Evolutionary conservation across 2,797 vertebrate genomes (phyloP).

Genomic region (Sphaeramia orbicularis): DNA sequence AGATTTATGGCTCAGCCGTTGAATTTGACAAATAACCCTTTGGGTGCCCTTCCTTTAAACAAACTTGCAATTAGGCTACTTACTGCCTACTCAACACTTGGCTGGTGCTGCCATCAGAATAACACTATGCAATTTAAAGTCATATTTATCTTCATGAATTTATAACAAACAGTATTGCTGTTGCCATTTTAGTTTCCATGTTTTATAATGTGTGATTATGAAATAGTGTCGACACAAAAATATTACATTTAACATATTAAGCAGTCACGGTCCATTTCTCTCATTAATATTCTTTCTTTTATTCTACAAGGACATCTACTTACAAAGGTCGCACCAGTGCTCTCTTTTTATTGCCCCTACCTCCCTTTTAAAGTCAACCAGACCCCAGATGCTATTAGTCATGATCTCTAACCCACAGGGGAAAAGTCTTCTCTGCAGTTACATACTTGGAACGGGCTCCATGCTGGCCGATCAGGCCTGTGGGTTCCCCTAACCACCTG

Average conservation of each 20-base stretch:
- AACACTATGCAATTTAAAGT: constrained; percentile 23
- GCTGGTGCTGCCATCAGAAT: constrained; percentile 38
- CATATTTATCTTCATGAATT: constrained; percentile 18
- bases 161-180: not conserved
- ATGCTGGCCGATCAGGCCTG: constrained; percentile 46
- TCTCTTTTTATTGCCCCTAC: constrained; percentile 11
- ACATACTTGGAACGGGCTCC: constrained; percentile 50
- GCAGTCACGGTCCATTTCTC: constrained; percentile 1
- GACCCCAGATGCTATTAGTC: constrained; percentile 74
- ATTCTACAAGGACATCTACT: constrained; percentile 22
- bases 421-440: constrained; percentile 58
- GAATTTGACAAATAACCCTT: constrained; percentile 75
- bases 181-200: not conserved
- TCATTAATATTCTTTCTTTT: constrained; percentile 1
- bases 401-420: constrained; percentile 72
- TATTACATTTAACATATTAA: not conserved
- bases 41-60: constrained; percentile 69
- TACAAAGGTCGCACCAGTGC: constrained; percentile 17
- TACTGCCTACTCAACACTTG: constrained; percentile 59
- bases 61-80: constrained; percentile 73
- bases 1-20: constrained; percentile 72
- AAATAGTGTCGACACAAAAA: constrained; percentile 3
- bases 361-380: constrained; percentile 45
- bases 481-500: constrained; percentile 70
- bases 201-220: not conserved